Conservation (phyloP, 2,888 invertebrate species). For the Mylabris sibirica region DNA sequence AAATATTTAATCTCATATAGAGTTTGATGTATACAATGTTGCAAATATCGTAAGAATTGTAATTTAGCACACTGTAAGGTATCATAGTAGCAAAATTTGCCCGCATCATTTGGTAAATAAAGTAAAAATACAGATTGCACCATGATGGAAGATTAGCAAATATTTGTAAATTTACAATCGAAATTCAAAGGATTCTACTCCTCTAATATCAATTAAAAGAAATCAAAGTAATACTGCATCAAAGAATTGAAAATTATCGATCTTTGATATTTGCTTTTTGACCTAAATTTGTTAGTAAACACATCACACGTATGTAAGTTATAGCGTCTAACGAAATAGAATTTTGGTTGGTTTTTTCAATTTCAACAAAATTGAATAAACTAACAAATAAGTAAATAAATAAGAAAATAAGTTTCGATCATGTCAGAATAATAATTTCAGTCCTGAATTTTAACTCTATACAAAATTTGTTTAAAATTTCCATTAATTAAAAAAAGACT, state of each 20-base stretch:
- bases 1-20: too few relatives aligned
- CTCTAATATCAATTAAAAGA: not conserved
- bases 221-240: not conserved
- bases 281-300: conserved; percentile 1
- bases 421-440: not conserved
- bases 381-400: too few relatives aligned
- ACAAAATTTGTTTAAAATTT: too few relatives aligned
- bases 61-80: too few relatives aligned
- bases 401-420: too few relatives aligned
- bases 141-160: not conserved
- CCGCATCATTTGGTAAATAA: not conserved
- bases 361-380: not conserved
- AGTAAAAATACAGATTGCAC: not conserved
- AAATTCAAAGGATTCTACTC: not conserved
- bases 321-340: not conserved
- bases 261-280: not conserved
- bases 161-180: not conserved
- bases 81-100: too few relatives aligned
- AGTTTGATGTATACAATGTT: too few relatives aligned
- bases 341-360: not conserved
- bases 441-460: not conserved
- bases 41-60: too few relatives aligned
- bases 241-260: conserved; percentile 1
- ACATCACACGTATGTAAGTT: not conserved
- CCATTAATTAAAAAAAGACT: too few relatives aligned